Evolutionary conservation across 2,113 vertebrate species (phyloP).

Genomic region (Eubucco bourcierii): DNA sequence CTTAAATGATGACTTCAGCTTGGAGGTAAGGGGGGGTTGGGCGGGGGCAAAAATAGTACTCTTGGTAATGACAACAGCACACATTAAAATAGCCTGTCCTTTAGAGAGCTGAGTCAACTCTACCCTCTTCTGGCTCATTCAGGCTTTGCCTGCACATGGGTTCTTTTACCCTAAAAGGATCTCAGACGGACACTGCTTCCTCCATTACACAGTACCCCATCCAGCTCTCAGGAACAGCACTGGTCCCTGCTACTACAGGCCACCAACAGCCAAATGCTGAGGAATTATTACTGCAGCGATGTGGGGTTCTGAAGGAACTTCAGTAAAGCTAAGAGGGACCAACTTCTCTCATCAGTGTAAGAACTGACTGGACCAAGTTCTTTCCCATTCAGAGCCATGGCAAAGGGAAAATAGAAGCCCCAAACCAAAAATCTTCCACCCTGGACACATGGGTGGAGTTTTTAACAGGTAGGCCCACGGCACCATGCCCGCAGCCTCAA

Average conservation of each 20-base stretch:
- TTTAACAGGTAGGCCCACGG: background rate
- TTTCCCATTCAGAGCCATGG: background rate
- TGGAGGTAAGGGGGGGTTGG: background rate
- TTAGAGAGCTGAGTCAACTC: background rate
- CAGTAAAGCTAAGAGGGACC: background rate
- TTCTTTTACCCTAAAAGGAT: conserved; percentile 49
- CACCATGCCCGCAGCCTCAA: background rate
- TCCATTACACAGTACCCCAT: background rate
- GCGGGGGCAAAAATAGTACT: background rate
- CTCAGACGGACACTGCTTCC: background rate
- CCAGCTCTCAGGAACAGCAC: background rate
- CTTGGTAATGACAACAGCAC: background rate
- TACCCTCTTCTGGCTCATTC: background rate
- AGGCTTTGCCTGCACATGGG: background rate
- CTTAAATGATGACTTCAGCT: background rate
- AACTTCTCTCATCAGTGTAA: background rate
- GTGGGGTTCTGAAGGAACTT: background rate
- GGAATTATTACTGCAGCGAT: background rate
- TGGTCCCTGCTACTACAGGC: background rate
- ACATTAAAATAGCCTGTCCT: background rate
- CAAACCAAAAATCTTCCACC: background rate
- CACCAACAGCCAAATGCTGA: background rate
- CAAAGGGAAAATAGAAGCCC: background rate
- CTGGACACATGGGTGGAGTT: background rate
- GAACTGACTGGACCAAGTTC: background rate